These are phyloP conservation scores for Ischnus inquisitorius DNA, from an alignment of 2,888 invertebrate genomes.

Conservation along the genomic window DNA sequence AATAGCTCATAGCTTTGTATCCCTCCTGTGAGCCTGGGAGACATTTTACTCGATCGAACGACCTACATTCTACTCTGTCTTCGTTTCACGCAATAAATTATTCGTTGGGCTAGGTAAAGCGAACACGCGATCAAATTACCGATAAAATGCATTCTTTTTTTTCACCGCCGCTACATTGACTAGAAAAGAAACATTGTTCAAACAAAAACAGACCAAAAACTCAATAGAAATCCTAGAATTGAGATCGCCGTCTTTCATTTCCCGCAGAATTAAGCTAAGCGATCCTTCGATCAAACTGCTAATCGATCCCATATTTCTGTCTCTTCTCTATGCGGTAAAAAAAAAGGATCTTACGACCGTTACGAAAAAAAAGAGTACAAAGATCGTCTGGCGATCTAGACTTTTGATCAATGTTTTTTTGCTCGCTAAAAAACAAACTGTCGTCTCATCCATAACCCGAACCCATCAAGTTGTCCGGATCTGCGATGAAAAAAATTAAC, in stretches of 20 bases:
- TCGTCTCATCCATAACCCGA: not conserved
- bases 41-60: conserved; percentile 62
- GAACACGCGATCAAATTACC: conserved; percentile 20
- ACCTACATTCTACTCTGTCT: conserved; percentile 58
- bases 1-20: conserved; percentile 58
- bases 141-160: conserved; percentile 6
- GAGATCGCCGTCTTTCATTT: no score
- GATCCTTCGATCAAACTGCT: no score
- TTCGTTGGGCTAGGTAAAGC: conserved; percentile 52
- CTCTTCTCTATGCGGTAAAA: no score
- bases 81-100: conserved; percentile 48
- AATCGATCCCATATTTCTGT: not conserved
- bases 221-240: no score
- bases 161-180: not conserved
- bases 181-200: not conserved
- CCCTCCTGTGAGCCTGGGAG: not conserved
- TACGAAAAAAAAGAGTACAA: not conserved
- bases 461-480: not conserved
- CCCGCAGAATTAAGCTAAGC: no score
- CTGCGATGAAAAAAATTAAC: not conserved
- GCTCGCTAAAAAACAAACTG: not conserved
- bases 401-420: not conserved
- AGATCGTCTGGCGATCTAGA: not conserved
- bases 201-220: not conserved
- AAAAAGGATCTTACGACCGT: not conserved